Evolutionary conservation across 2,888 invertebrate species (phyloP), one percentile per base, ranked within the genome.

Genomic region (Acrobasis suavella): DNA sequence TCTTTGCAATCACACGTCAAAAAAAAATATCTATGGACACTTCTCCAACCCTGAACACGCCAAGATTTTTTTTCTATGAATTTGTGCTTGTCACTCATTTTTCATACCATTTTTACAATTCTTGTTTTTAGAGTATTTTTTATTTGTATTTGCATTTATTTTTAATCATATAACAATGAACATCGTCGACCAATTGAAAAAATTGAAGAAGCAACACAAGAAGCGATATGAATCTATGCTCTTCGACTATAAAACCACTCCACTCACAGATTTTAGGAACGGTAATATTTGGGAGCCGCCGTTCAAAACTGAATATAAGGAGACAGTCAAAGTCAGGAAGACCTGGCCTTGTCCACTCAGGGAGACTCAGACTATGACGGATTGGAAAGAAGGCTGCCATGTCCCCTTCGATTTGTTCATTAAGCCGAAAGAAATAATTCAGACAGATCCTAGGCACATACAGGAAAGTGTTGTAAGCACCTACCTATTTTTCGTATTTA

Each of bases 401-500:
- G 64, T 80, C 0, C 78, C 77, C 0, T 73, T 78, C 15, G 67
- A 73, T 50, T 58, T 77, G 39, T 74, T 68, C 50, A 64, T 74
- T 12, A 76, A 65, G 16, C 72, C 69, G 5, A 79, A 80, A 14
- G 74, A 73, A 5, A 74, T 80, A 6, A 42, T 78, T 9, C 68
- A 71, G 1, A 75, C 73, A 0, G 65, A 78, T 61, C 82, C 82
- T 1, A 65, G 62, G 10, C 46, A 65, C 2, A 63, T 72, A 1
- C 87, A 82, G 59, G 37, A 78, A 51, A 60, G 69, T 2, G 80
- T 63, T 63, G 86, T 87, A 64, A 80, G 86, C 78, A 22, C 3
- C 22, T 2, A 22, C 22, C 22, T 46, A 12, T n/a, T 32, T 32
- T 22, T 5, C 5, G n/a, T 22, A 22, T 22, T 22, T 22, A 22